Percentiles rank a stretch among this genome's conserved stretches.
Evolutionary conservation across 37 sponge, comb jelly and placozoan species (phyloP).

Genomic region (Ianthella basta): DNA sequence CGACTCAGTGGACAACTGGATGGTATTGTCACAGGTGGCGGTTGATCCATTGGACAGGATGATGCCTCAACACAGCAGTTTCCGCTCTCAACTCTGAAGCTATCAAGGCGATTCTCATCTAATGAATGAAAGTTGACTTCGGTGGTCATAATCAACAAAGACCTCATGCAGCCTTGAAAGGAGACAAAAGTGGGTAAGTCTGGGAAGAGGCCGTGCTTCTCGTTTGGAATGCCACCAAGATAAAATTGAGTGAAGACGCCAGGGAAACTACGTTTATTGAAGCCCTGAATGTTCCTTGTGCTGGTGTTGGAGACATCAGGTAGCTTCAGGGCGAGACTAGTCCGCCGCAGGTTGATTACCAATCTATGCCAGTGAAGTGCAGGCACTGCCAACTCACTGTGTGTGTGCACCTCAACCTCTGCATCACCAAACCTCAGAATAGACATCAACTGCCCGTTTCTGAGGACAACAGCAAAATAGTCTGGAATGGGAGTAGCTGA

Average conservation of each 20-base stretch:
- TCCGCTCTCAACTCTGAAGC: not conserved
- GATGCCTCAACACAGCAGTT: slow-evolving; percentile 11
- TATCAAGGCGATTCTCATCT: not conserved
- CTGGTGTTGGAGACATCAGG: not conserved
- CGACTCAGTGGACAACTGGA: not conserved
- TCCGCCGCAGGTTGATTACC: not conserved
- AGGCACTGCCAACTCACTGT: not conserved
- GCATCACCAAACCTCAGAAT: not conserved
- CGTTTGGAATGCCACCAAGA: slow-evolving; percentile 21
- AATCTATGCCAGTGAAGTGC: not conserved
- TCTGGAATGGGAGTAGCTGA: not conserved
- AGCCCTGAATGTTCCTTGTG: not conserved
- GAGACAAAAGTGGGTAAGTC: not conserved
- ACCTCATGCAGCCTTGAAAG: slow-evolving; percentile 6
- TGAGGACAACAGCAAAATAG: not conserved
- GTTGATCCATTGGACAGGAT: not conserved
- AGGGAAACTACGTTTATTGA: not conserved
- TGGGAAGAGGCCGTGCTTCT: not conserved
- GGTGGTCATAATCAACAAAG: not conserved
- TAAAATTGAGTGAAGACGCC: not conserved
- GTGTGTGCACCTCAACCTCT: not conserved
- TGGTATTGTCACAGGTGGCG: not conserved
- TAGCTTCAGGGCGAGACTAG: not conserved
- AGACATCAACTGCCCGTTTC: not conserved
- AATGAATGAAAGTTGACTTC: not conserved